Percentiles rank a stretch among this genome's conserved stretches.
These are phyloP conservation scores for Ditula angustiorana DNA, from an alignment of 2,888 invertebrate species.

Conservation along the genomic window DNA sequence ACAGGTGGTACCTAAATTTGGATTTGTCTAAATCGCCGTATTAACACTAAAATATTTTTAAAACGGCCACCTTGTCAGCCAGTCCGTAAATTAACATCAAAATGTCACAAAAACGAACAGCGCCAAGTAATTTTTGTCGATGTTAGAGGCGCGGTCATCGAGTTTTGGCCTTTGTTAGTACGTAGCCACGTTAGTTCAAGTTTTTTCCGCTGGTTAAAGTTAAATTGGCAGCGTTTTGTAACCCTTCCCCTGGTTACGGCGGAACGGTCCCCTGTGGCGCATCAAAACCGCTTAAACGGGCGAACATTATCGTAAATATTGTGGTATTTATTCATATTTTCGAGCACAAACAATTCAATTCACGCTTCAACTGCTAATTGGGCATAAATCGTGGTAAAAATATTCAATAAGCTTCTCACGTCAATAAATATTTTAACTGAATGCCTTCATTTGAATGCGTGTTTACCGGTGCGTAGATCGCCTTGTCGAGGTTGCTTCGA, in stretches of 20 bases:
- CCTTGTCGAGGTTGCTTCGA: constrained; percentile 2
- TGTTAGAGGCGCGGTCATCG: neutral
- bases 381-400: constrained; percentile 81
- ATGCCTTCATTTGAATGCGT: constrained; percentile 78
- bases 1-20: constrained; percentile 27
- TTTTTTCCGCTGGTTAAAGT: neutral
- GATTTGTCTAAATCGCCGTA: constrained; percentile 54
- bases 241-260: constrained; percentile 71
- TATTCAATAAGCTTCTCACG: constrained; percentile 81
- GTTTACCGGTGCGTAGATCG: constrained; percentile 68
- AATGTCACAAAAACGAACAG: constrained; percentile 25
- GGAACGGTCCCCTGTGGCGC: constrained; percentile 64
- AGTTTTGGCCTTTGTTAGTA: neutral
- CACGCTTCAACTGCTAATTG: constrained; percentile 82
- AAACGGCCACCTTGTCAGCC: constrained; percentile 77
- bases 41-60: constrained; percentile 82
- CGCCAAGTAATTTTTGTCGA: constrained; percentile 11
- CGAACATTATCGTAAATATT: constrained; percentile 84
- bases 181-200: neutral
- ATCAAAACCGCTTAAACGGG: constrained; percentile 71
- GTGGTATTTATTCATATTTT: constrained; percentile 82
- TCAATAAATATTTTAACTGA: constrained; percentile 77
- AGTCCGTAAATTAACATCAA: constrained; percentile 71
- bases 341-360: constrained; percentile 84
- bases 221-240: constrained; percentile 46